phyloP scores from a whole-genome alignment of 2,113 vertebrate species.

The Thamnophis sirtalis region DNA sequence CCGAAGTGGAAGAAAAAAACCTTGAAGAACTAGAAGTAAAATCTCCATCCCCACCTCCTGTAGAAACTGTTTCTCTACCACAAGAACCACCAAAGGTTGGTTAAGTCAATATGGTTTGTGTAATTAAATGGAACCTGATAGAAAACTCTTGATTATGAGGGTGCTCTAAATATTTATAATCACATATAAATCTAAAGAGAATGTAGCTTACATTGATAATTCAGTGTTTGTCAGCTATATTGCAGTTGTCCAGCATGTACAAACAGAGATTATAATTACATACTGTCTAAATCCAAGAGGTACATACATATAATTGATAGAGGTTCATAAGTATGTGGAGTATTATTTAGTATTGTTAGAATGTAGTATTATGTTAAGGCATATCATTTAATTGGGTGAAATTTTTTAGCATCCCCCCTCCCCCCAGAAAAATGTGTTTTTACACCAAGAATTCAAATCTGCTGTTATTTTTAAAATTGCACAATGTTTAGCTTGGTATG shows the following conservation, averaged over 20 bases:
- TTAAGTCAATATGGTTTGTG: conserved; percentile 22
- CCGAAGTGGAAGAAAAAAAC: conserved; percentile 83
- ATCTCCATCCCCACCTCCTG: conserved; percentile 82
- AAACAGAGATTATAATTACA: not conserved
- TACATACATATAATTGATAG: not conserved
- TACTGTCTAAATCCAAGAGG: not conserved
- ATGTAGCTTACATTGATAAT: not conserved
- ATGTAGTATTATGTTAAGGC: not conserved
- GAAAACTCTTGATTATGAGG: not conserved
- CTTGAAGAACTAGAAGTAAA: conserved; percentile 89
- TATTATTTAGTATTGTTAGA: not conserved
- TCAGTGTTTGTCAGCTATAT: not conserved
- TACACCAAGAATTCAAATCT: too few species aligned
- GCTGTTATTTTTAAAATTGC: too few species aligned
- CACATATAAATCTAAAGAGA: not conserved
- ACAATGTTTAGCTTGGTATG: too few species aligned
- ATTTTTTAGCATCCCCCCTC: too few species aligned
- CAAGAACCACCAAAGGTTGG: conserved; percentile 91
- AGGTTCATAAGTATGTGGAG: not conserved
- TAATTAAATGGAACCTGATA: conserved; percentile 12
- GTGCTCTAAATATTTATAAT: not conserved
- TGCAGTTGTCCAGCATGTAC: not conserved
- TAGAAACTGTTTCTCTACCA: conserved; percentile 81
- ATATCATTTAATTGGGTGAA: too few species aligned
- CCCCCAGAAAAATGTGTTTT: too few species aligned